Conservation (phyloP, 1,140 invertebrate species). For the Planococcus citri region DNA sequence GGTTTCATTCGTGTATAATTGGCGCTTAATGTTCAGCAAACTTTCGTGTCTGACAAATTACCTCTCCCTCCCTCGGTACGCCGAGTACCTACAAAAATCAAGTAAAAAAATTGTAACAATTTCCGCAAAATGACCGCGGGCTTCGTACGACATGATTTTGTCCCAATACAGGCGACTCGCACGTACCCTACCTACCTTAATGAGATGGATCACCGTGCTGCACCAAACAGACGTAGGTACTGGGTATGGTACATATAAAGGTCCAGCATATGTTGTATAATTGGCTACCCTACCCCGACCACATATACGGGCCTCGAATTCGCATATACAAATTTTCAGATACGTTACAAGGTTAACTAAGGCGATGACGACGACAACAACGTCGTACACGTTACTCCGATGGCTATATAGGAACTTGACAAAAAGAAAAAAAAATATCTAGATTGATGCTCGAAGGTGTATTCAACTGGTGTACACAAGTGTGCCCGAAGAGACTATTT, state of each 20-base stretch:
- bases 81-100: no score
- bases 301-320: background rate
- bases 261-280: background rate
- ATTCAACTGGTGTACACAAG: background rate
- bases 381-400: no score
- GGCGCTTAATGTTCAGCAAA: background rate
- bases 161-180: background rate
- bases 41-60: slow-evolving; percentile 12
- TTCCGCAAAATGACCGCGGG: background rate
- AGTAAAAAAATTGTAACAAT: background rate
- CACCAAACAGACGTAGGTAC: no score
- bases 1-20: slow-evolving; percentile 14
- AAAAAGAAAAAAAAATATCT: background rate
- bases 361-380: no score
- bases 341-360: no score
- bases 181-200: background rate
- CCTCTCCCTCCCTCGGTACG: no score
- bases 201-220: background rate
- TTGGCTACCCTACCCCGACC: no score
- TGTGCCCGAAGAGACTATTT: background rate
- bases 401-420: background rate
- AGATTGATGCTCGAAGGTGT: background rate
- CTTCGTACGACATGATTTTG: background rate
- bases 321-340: background rate
- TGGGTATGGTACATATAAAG: no score